Evolutionary conservation across 2,888 invertebrate genomes (phyloP).

Genomic region (Mythimna pallens): DNA sequence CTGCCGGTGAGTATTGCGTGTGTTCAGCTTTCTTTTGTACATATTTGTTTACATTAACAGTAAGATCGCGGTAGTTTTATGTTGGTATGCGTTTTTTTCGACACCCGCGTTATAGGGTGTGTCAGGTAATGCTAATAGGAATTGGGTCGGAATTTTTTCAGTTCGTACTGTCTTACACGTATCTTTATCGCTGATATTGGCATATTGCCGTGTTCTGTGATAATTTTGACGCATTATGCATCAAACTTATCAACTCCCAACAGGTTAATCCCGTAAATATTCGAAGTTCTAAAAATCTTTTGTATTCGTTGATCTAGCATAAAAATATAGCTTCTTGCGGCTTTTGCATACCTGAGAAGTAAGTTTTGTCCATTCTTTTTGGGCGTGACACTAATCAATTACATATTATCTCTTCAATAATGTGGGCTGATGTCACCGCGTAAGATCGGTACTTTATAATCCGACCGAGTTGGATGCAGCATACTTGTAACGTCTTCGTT

Average conservation of each 20-base stretch:
- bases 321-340: conserved; percentile 28
- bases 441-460: conserved; percentile 79
- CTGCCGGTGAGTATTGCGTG: conserved; percentile 83
- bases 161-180: conserved; percentile 38
- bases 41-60: conserved; percentile 74
- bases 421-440: conserved; percentile 83
- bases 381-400: conserved; percentile 86
- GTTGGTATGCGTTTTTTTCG: conserved; percentile 67
- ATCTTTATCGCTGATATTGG: conserved; percentile 39
- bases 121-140: conserved; percentile 73
- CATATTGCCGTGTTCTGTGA: conserved; percentile 48
- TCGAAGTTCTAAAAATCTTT: conserved; percentile 10
- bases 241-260: conserved; percentile 42
- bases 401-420: conserved; percentile 83
- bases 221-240: conserved; percentile 29
- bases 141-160: conserved; percentile 80
- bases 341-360: conserved; percentile 33
- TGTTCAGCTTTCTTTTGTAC: conserved; percentile 72
- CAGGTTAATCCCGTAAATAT: conserved; percentile 29
- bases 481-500: background rate
- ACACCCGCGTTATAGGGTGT: conserved; percentile 81
- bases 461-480: conserved; percentile 70
- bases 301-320: background rate
- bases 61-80: conserved; percentile 65
- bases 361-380: conserved; percentile 67